Percentiles rank a stretch among this genome's conserved stretches.
Conservation (phyloP, 1,140 invertebrate species). For the Eurosta solidaginis region DNA sequence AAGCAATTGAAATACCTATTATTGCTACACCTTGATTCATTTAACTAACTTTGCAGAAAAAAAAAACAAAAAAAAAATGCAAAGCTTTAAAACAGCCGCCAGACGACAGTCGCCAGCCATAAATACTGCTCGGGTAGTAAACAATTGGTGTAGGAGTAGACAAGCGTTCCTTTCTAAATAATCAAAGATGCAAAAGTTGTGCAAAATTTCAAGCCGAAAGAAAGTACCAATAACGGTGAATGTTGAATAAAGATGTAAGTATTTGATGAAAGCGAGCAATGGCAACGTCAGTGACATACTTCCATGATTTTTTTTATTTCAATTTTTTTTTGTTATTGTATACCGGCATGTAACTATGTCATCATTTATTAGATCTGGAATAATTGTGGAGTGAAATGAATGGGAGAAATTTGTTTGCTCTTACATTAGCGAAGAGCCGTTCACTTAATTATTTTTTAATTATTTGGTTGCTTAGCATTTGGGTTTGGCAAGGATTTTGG, state of each 20-base stretch:
- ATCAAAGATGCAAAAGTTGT: slow-evolving; percentile 25
- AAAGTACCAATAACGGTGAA: background rate
- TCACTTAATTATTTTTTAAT: no score
- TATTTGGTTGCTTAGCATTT: no score
- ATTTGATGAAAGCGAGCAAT: background rate
- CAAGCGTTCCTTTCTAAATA: slow-evolving; percentile 24
- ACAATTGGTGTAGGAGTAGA: background rate
- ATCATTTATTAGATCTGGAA: no score
- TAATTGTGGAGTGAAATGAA: no score
- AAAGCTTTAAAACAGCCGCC: background rate
- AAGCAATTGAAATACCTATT: slow-evolving; percentile 9
- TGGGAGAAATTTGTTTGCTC: no score
- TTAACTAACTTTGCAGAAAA: background rate
- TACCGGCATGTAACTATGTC: background rate
- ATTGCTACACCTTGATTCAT: background rate
- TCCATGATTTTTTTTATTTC: background rate
- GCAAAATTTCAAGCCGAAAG: background rate
- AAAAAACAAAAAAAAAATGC: background rate
- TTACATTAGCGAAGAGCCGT: no score
- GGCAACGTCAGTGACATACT: slow-evolving; percentile 17
- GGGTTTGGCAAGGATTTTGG: no score
- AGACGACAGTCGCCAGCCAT: background rate
- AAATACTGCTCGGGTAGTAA: no score
- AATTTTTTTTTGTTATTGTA: background rate
- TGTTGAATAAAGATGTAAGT: background rate